A percentile compares a stretch with the other conserved stretches of the same genome.
Conservation (phyloP, 2,888 invertebrate species). For the Dysmachus trigonus region DNA sequence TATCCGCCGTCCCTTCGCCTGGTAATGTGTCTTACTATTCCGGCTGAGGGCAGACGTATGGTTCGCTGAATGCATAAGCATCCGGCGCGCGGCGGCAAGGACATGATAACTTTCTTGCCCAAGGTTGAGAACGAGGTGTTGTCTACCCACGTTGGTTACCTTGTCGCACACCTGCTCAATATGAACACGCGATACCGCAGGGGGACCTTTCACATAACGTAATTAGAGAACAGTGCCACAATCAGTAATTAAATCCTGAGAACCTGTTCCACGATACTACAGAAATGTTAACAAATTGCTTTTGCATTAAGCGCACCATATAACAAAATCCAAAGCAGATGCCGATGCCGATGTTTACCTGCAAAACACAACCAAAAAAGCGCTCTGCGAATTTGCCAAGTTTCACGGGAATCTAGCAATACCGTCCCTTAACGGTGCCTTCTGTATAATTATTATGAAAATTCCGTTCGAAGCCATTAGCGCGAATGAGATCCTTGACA, state of each 20-base stretch:
- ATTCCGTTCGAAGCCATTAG: conserved; percentile 10
- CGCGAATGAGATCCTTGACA: not conserved
- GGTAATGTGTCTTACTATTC: not conserved
- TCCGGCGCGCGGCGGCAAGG: not conserved
- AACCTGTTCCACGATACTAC: not conserved
- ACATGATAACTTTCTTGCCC: not conserved
- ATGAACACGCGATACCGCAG: not conserved
- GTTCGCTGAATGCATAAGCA: not conserved
- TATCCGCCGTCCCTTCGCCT: not conserved
- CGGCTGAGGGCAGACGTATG: not conserved
- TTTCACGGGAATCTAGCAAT: not conserved
- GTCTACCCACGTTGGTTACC: not conserved
- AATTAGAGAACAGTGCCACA: conserved; percentile 8
- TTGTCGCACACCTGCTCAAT: not conserved
- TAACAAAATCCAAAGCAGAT: not conserved
- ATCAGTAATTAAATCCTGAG: conserved; percentile 31
- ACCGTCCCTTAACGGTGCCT: not conserved
- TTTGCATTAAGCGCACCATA: not conserved
- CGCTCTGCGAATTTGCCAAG: not conserved
- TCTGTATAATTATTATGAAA: conserved; percentile 10
- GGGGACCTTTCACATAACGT: not conserved
- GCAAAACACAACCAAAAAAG: not conserved
- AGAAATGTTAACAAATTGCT: conserved; percentile 11
- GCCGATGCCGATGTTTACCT: not conserved
- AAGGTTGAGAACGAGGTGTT: not conserved